Conservation (phyloP, 2,888 invertebrate genomes). For the Xylota sylvarum region DNA sequence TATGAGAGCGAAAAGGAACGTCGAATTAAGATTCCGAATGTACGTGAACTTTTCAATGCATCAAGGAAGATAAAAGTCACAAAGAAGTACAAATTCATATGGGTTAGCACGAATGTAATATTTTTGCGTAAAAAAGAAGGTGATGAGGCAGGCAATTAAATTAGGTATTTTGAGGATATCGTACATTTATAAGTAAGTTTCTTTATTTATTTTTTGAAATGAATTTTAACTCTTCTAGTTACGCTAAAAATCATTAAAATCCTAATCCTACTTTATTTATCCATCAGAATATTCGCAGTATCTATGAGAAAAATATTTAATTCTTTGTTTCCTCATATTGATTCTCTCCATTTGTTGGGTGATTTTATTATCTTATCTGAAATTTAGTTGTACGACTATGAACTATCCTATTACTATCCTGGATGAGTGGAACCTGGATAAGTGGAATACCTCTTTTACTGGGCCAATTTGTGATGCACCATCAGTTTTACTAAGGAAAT, state of each 20-base stretch:
- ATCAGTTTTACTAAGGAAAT: too few species aligned
- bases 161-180: constrained; percentile 34
- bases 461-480: too few species aligned
- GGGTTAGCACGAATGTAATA: constrained; percentile 29
- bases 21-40: too few species aligned
- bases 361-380: constrained; percentile 27
- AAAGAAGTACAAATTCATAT: constrained; percentile 25
- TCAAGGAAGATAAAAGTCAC: constrained; percentile 5
- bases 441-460: too few species aligned
- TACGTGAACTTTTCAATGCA: constrained; percentile 26
- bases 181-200: background rate
- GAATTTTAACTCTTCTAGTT: background rate
- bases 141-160: constrained; percentile 11
- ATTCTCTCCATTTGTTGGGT: background rate
- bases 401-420: constrained; percentile 25
- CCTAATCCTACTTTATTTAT: background rate
- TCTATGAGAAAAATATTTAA: constrained; percentile 36
- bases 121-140: constrained; percentile 39
- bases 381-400: constrained; percentile 35
- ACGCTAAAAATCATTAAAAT: background rate
- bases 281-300: constrained; percentile 43
- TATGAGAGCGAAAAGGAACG: too few species aligned
- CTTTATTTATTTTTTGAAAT: background rate
- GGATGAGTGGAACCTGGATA: too few species aligned
- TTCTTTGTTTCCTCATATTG: constrained; percentile 23